Percentiles rank a stretch among this genome's conserved stretches.
Evolutionary conservation across 1,140 invertebrate species (phyloP).

Genomic region (Hestina assimilis): DNA sequence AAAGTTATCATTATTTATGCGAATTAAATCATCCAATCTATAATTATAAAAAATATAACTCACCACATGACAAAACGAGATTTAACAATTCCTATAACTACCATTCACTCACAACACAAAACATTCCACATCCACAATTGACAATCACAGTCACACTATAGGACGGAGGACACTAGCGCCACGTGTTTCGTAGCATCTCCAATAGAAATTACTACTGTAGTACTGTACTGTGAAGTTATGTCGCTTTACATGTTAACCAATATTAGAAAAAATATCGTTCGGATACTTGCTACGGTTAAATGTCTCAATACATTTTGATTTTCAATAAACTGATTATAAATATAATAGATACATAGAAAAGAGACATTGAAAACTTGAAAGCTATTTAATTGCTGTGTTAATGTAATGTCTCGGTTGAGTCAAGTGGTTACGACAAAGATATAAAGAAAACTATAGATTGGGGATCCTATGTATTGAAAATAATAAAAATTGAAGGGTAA

Average conservation of each 20-base stretch:
- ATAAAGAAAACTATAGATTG: no score
- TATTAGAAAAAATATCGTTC: conserved; percentile 1
- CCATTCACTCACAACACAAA: conserved; percentile 70
- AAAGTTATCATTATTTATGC: not conserved
- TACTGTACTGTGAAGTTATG: conserved; percentile 30
- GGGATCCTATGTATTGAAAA: no score
- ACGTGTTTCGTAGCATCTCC: conserved; percentile 39
- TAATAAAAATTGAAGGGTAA: no score
- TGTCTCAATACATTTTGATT: no score
- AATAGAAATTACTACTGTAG: conserved; percentile 22
- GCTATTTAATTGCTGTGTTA: no score
- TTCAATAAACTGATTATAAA: not conserved
- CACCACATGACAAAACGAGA: conserved; percentile 65
- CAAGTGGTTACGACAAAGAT: no score
- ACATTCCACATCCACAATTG: conserved; percentile 73
- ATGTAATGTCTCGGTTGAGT: no score
- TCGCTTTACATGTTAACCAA: conserved; percentile 21
- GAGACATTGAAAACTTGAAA: no score
- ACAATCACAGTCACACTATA: conserved; percentile 45
- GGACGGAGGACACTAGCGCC: conserved; percentile 52
- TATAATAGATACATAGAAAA: not conserved
- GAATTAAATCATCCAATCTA: not conserved
- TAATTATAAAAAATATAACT: conserved; percentile 33
- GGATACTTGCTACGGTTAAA: no score
- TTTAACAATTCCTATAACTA: conserved; percentile 48